A percentile compares a stretch with the other conserved stretches of the same genome.
Evolutionary conservation across 37 sponge, comb jelly and placozoan species (phyloP).

Genomic region (Haliclona indistincta): DNA sequence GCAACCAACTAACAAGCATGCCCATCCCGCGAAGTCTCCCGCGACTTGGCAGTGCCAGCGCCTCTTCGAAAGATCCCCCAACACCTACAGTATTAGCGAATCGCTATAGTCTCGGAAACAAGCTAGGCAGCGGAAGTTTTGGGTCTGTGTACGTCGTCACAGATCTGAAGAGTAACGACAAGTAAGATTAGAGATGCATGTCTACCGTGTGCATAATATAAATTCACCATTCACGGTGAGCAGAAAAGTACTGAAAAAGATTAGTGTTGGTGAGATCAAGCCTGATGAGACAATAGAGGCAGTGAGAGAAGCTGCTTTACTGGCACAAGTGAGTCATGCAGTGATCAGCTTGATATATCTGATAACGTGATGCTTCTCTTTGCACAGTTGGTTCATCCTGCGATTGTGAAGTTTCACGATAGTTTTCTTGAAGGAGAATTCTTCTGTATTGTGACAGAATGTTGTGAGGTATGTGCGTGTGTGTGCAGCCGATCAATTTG

Average conservation of each 20-base stretch:
- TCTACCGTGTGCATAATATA: neutral
- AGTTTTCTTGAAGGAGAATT: slow-evolving; percentile 90
- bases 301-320: slow-evolving; percentile 77
- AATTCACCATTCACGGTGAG: neutral
- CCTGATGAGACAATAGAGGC: slow-evolving; percentile 90
- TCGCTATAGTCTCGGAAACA: slow-evolving; percentile 60
- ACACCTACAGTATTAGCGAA: slow-evolving; percentile 30
- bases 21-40: neutral
- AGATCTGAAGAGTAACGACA: slow-evolving; percentile 64
- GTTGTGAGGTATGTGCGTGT: slow-evolving; percentile 81
- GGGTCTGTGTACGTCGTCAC: slow-evolving; percentile 72
- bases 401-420: slow-evolving; percentile 92
- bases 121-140: slow-evolving; percentile 83
- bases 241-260: slow-evolving; percentile 90
- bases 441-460: slow-evolving; percentile 97
- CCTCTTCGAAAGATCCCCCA: slow-evolving; percentile 45
- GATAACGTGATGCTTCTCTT: neutral
- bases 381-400: slow-evolving; percentile 87
- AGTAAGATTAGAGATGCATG: slow-evolving; percentile 21
- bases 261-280: slow-evolving; percentile 66
- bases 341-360: neutral
- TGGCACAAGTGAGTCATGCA: slow-evolving; percentile 63
- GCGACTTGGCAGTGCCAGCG: slow-evolving; percentile 4
- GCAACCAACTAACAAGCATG: too few species aligned
- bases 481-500: neutral